These are phyloP conservation scores for Anoplophora glabripennis DNA, from an alignment of 1,140 invertebrate species.

Conservation along the genomic window DNA sequence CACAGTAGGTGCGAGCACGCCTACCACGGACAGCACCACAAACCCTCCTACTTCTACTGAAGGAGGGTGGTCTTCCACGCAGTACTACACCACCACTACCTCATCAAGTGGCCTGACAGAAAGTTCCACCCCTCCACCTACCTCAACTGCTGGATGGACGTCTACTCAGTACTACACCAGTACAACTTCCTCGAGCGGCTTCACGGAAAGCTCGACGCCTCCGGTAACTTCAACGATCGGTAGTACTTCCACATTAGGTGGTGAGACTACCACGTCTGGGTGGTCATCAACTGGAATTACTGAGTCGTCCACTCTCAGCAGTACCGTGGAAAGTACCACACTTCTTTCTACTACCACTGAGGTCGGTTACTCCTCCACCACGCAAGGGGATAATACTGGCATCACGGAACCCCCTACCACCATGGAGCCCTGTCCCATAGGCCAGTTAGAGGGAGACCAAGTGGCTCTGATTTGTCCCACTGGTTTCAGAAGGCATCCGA, in stretches of 20 bases:
- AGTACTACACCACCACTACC: not conserved
- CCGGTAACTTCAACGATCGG: not conserved
- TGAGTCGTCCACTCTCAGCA: too few relatives aligned
- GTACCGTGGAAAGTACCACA: too few relatives aligned
- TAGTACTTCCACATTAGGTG: not conserved
- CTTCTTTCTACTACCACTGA: too few relatives aligned
- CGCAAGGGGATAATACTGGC: too few relatives aligned
- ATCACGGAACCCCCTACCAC: too few relatives aligned
- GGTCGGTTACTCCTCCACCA: too few relatives aligned
- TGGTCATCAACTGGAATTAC: not conserved
- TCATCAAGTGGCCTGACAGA: slow-evolving; percentile 1
- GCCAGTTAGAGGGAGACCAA: slow-evolving; percentile 60
- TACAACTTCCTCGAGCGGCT: not conserved
- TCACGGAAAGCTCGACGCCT: not conserved
- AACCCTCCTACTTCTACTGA: not conserved
- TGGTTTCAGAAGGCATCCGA: slow-evolving; percentile 77
- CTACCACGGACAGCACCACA: slow-evolving; percentile 17
- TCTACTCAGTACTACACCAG: not conserved
- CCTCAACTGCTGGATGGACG: slow-evolving; percentile 4
- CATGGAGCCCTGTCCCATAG: slow-evolving; percentile 38
- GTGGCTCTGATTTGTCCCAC: slow-evolving; percentile 72
- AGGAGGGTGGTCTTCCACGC: slow-evolving; percentile 15
- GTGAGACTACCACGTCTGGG: not conserved
- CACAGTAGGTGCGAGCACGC: not conserved
- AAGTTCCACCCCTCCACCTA: not conserved